Base-by-base conservation (phyloP, 2,888 invertebrate species). In the Lasioglossum pauxillum region DNA sequence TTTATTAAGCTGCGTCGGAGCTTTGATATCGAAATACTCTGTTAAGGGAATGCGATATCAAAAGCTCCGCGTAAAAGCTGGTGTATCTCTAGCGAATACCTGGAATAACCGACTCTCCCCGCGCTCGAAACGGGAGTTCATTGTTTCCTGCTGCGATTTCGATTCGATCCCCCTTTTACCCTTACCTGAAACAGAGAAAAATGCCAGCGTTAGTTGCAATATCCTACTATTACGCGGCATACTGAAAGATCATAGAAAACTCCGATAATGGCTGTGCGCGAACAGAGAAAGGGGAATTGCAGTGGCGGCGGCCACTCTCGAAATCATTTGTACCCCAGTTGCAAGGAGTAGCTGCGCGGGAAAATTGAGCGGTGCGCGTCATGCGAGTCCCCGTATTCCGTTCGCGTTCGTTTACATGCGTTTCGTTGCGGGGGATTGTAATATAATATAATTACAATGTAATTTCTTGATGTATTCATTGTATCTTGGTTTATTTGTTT, bases 111-210 rank as follows among this genome's bases (percentile, higher is more conserved):
- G 31, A 46, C 27, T n/a, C 19, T 16, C 27, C 27, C 31, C 35
- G 72, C 23, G 19, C 16, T 41, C 19, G 49, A 35, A 44, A 44
- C 46, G 5, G 35, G 19, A 14, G 44, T 53, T 38, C 77, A 53
- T 77, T 71, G 80, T 75, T 27, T n/a, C 14, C 77, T 5, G 31
- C 69, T 27, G 44, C 76, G 64, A 57, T 38, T 82, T 79, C 73
- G 46, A 69, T 77, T 69, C 57, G 27, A 38, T 75, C 27, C 67
- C 31, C 46, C 71, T 41, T 64, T 84, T 38, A 14, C 64, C n/a
- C 79, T 84, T 85, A 85, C 84, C 84, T 79, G 84, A 38, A 84
- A 84, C 84, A 85, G 79, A 73, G 72, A 41, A 41, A 57, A 44
- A 71, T 35, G n/a, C 35, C 44, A n/a, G 72, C 75, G 78, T 84